A percentile compares a stretch with the other conserved stretches of the same genome.
These are phyloP conservation scores for Dissostichus mawsoni DNA, from an alignment of 2,113 vertebrate genomes.

Conservation along the genomic window DNA sequence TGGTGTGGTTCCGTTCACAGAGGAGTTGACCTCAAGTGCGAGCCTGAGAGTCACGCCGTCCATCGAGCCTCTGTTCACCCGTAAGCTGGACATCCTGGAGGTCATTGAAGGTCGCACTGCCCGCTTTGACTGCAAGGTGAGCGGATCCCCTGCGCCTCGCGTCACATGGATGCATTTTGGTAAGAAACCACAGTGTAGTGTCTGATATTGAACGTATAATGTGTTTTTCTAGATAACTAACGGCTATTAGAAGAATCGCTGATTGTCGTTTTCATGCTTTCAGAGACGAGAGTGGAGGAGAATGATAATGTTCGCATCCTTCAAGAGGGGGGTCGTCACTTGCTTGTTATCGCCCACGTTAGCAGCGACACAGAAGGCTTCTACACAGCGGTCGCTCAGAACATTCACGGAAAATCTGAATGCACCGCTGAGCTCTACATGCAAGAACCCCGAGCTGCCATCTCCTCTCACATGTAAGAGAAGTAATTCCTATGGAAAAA, in stretches of 20 bases:
- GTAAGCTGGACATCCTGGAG: slow-evolving; percentile 89
- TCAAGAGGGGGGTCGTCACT: slow-evolving; percentile 89
- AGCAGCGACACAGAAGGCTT: slow-evolving; percentile 90
- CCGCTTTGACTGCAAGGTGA: slow-evolving; percentile 95
- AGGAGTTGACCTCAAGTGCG: slow-evolving; percentile 92
- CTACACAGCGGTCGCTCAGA: slow-evolving; percentile 87
- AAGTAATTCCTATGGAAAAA: background rate
- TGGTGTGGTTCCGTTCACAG: slow-evolving; percentile 70
- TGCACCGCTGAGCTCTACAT: slow-evolving; percentile 92
- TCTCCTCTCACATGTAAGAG: slow-evolving; percentile 89
- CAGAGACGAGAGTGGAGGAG: slow-evolving; percentile 88
- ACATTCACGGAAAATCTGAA: slow-evolving; percentile 86
- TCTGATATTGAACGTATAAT: background rate
- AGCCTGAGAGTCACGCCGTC: slow-evolving; percentile 90
- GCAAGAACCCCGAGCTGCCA: slow-evolving; percentile 89
- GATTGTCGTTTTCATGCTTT: background rate
- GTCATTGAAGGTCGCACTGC: slow-evolving; percentile 92
- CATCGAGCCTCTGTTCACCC: slow-evolving; percentile 90
- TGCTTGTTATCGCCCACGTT: slow-evolving; percentile 87
- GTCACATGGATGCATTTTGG: slow-evolving; percentile 94
- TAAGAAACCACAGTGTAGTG: slow-evolving; percentile 66
- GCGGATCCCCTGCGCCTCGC: slow-evolving; percentile 88
- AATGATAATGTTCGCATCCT: slow-evolving; percentile 86
- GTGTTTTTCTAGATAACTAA: background rate
- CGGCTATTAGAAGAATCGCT: background rate